Evolutionary conservation across 2,113 vertebrate genomes (phyloP).

Genomic region (Phalacrocorax aristotelis): DNA sequence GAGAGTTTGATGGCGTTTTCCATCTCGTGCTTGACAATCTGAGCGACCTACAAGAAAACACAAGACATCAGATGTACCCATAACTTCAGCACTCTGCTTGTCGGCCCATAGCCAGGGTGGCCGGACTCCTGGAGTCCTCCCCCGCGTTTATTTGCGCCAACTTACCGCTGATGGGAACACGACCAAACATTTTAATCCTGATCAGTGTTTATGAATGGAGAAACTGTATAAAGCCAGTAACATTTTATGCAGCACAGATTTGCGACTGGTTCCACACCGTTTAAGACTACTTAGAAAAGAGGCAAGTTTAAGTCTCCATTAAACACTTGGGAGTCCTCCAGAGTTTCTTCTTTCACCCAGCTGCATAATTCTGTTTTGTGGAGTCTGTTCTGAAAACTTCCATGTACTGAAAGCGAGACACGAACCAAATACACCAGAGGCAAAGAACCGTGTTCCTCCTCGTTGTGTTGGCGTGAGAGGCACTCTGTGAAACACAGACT

Average conservation of each 20-base stretch:
- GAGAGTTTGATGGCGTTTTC: slow-evolving; percentile 87
- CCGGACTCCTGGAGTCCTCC: not conserved
- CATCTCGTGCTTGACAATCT: slow-evolving; percentile 95
- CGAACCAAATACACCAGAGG: not conserved
- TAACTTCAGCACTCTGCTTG: not conserved
- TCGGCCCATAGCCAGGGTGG: not conserved
- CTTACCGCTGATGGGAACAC: not conserved
- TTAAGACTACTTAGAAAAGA: not conserved
- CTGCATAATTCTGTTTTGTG: not conserved
- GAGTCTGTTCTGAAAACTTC: not conserved
- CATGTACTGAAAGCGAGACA: not conserved
- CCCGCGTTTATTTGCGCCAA: not conserved
- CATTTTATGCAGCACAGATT: not conserved
- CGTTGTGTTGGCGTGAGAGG: not conserved
- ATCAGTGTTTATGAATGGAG: not conserved
- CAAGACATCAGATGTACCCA: not conserved
- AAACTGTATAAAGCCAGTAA: not conserved
- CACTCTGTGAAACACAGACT: not conserved
- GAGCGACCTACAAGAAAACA: slow-evolving; percentile 83
- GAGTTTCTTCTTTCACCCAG: not conserved
- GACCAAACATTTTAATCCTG: not conserved
- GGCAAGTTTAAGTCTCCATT: not conserved
- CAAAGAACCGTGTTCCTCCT: rapidly evolving
- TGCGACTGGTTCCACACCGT: not conserved
- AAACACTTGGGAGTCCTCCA: not conserved